Evolutionary conservation across 53 echinoderm and acorn worm genomes (phyloP), one percentile per base, ranked within the genome.

Genomic region (Echinarachnius parma): DNA sequence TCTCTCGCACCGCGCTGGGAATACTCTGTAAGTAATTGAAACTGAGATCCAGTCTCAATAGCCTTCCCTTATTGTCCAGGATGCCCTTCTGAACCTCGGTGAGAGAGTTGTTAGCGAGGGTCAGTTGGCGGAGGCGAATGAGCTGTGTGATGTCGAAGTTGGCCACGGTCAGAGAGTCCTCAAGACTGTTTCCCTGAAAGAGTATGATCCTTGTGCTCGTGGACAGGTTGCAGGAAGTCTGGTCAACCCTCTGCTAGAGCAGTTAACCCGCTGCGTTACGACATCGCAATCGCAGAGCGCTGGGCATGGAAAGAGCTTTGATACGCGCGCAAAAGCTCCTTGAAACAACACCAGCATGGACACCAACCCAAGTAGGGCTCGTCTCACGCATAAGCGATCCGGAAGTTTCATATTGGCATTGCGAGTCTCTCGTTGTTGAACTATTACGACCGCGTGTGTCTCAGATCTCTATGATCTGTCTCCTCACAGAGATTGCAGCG

Each of bases 251-350:
- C 21, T 16, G 13, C 27, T 18, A 4, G 70, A 52, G 10, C 70
- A 69, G 53, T 69, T 53, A 5, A 69, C 70, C 16, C 53, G 53
- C 23, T 52, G 70, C 10, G 70, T 69, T 23, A 69, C 34, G 13
- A 69, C 2, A 32, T 69, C 70, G 34, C 70, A 69, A 5, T 32
- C 13, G 35, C 70, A 69, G 4, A 9, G 14, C 24, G 52, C 35
- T 19, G 70, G 70, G 7, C 70, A 69, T 10, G 70, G 69, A n/a
- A 69, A 69, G 16, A 53, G 21, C 53, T 36, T 69, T 9, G 70
- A 69, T 21, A 53, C 25, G 7, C 70, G 21, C 35, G 70, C 53
- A 15, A 53, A 18, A 15, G 34, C 53, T 21, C 8, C 24, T 2
- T 53, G 21, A 20, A 53, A 24, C 20, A 69, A 34, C 0, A 14